Evolutionary conservation across 2,888 invertebrate genomes (phyloP).

Genomic region (Dicycla oo): DNA sequence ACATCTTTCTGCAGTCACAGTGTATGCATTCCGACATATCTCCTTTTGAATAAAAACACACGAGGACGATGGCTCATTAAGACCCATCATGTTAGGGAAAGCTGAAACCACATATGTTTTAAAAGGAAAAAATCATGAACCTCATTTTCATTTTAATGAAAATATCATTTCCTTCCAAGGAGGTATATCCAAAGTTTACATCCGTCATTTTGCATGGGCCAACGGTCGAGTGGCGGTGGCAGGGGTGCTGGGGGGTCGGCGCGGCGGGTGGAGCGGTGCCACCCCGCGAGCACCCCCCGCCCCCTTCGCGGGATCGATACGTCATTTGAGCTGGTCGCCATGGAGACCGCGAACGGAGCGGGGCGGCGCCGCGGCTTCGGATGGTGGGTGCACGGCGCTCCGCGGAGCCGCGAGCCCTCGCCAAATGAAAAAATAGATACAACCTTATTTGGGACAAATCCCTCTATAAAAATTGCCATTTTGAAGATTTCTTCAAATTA

Average conservation of each 20-base stretch:
- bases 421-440: slow-evolving; percentile 86
- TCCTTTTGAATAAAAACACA: slow-evolving; percentile 30
- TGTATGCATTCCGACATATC: slow-evolving; percentile 22
- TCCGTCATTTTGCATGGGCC: slow-evolving; percentile 91
- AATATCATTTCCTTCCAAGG: slow-evolving; percentile 89
- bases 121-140: slow-evolving; percentile 78
- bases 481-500: slow-evolving; percentile 69
- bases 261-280: slow-evolving; percentile 88
- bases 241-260: slow-evolving; percentile 83
- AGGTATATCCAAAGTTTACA: slow-evolving; percentile 90
- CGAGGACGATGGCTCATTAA: slow-evolving; percentile 42
- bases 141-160: slow-evolving; percentile 89
- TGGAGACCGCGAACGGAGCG: slow-evolving; percentile 90
- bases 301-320: slow-evolving; percentile 90
- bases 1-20: slow-evolving; percentile 14
- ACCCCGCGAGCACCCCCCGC: slow-evolving; percentile 82
- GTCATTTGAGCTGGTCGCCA: slow-evolving; percentile 91
- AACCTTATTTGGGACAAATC: slow-evolving; percentile 85
- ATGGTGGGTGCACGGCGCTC: slow-evolving; percentile 85
- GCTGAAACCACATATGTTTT: slow-evolving; percentile 55
- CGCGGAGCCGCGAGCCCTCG: slow-evolving; percentile 78
- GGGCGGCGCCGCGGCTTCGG: slow-evolving; percentile 88
- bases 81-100: slow-evolving; percentile 23
- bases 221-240: slow-evolving; percentile 88
- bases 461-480: slow-evolving; percentile 81